phyloP scores from a whole-genome alignment of 2,888 invertebrate genomes.

The Eupithecia vulgata region DNA sequence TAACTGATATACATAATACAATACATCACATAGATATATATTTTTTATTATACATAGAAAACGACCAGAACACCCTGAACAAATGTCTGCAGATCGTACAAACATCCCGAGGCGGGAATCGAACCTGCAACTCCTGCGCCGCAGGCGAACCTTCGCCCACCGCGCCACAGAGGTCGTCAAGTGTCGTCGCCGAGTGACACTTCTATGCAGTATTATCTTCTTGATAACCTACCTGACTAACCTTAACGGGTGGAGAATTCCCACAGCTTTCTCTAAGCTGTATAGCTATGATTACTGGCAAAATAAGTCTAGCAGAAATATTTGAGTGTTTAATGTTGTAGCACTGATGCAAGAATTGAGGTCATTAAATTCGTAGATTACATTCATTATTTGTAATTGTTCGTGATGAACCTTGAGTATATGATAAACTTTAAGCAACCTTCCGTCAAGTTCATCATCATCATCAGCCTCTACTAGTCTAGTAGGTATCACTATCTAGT shows the following conservation, averaged over 20 bases:
- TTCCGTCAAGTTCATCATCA: too few relatives aligned
- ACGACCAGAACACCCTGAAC: too few relatives aligned
- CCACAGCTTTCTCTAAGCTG: constrained; percentile 25
- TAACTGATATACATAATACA: too few relatives aligned
- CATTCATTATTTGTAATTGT: background rate
- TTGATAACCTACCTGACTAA: background rate
- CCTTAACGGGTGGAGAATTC: constrained; percentile 19
- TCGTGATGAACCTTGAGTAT: constrained; percentile 1
- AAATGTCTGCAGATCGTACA: too few relatives aligned
- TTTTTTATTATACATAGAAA: too few relatives aligned
- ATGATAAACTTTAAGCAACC: constrained; percentile 5
- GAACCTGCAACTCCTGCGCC: too few relatives aligned
- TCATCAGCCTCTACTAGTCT: too few relatives aligned
- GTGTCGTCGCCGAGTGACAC: constrained; percentile 13
- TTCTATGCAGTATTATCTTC: constrained; percentile 7
- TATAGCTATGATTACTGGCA: constrained; percentile 1
- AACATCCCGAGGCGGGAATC: too few relatives aligned
- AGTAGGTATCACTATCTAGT: too few relatives aligned
- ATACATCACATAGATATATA: too few relatives aligned
- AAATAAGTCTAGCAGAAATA: background rate
- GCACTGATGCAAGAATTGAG: background rate
- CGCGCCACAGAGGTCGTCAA: too few relatives aligned
- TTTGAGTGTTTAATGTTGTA: background rate
- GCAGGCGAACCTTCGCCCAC: too few relatives aligned
- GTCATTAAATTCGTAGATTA: constrained; percentile 7